These are phyloP conservation scores for Cryptophagus acutangulus DNA, from an alignment of 2,888 invertebrate genomes.

Conservation along the genomic window DNA sequence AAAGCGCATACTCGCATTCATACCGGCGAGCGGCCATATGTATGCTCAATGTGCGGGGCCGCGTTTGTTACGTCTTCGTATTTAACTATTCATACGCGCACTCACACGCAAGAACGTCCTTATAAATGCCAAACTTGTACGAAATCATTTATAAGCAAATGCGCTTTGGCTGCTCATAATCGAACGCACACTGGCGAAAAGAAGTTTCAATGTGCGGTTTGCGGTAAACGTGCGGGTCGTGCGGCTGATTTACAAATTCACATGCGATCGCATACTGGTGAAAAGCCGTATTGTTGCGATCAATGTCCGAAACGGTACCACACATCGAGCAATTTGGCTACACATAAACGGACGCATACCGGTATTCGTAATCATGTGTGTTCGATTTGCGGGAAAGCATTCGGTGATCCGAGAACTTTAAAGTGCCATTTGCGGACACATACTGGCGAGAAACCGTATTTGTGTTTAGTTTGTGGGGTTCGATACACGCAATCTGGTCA, in stretches of 20 bases:
- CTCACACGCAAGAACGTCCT: conserved; percentile 43
- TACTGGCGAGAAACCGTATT: conserved; percentile 44
- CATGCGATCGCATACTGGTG: conserved; percentile 44
- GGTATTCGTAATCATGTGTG: conserved; percentile 41
- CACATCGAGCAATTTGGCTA: conserved; percentile 43
- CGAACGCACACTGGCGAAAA: conserved; percentile 43
- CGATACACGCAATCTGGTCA: conserved; percentile 42
- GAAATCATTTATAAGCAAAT: conserved; percentile 43
- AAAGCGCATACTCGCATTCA: conserved; percentile 40
- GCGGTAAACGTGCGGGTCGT: conserved; percentile 40
- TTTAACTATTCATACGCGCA: conserved; percentile 42
- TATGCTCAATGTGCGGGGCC: conserved; percentile 38
- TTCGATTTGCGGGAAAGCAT: conserved; percentile 40
- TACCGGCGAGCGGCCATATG: conserved; percentile 43
- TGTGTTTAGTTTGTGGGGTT: conserved; percentile 39
- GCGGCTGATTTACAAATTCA: conserved; percentile 42
- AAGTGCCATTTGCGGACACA: conserved; percentile 42
- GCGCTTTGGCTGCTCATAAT: conserved; percentile 39
- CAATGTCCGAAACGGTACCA: conserved; percentile 42
- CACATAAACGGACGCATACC: conserved; percentile 41
- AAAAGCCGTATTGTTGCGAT: conserved; percentile 42
- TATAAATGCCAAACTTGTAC: conserved; percentile 41
- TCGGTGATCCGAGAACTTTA: conserved; percentile 40
- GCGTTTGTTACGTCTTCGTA: conserved; percentile 43
- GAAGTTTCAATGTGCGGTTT: conserved; percentile 40